Conservation (phyloP, 2,888 invertebrate species). For the Acanthosepion esculentum region DNA sequence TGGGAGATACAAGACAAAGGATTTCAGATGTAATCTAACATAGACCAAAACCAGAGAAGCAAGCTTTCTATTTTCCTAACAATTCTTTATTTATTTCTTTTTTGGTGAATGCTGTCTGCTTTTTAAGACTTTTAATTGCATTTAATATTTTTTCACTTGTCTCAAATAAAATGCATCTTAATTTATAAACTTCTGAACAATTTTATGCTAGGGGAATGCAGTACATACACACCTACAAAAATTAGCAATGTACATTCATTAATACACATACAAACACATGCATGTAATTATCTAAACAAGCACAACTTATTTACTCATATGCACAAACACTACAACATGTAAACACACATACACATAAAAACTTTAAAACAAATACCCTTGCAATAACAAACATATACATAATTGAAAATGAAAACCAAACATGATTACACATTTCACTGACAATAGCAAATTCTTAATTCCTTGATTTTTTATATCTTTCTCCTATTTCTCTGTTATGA, state of each 20-base stretch:
- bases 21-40: background rate
- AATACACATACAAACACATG: background rate
- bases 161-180: background rate
- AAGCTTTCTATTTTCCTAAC: background rate
- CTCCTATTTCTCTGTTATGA: no score
- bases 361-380: background rate
- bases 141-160: background rate
- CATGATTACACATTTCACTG: no score
- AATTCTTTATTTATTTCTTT: background rate
- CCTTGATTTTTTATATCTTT: no score
- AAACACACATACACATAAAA: background rate
- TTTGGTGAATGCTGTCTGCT: background rate
- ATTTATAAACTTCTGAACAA: background rate
- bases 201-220: background rate
- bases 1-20: background rate
- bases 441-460: no score
- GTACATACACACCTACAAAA: background rate
- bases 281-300: background rate
- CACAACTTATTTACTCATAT: background rate
- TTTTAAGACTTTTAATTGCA: conserved; percentile 8
- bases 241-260: background rate
- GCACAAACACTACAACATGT: no score
- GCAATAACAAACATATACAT: background rate
- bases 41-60: background rate
- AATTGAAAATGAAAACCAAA: background rate